Percentiles rank a stretch among this genome's conserved stretches.
Evolutionary conservation across 2,797 vertebrate species (phyloP).

Genomic region (Staurois parvus): DNA sequence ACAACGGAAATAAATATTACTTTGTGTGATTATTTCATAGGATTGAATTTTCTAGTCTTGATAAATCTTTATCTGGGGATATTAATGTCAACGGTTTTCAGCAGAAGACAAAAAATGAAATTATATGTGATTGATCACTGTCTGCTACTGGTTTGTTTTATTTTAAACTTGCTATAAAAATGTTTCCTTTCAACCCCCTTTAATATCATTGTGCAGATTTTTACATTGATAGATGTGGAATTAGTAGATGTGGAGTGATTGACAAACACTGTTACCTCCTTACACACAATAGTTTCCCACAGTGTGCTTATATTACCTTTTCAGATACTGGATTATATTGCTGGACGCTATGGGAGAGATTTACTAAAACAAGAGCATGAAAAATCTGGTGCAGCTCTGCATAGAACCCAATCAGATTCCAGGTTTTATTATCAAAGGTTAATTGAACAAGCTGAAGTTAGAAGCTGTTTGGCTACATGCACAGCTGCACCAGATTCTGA

Average conservation of each 20-base stretch:
- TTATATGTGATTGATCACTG: constrained; percentile 12
- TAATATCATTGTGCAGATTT: constrained; percentile 1
- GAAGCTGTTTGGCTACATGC: too few species aligned
- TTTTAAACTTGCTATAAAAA: not conserved
- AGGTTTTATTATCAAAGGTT: too few species aligned
- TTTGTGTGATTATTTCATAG: constrained; percentile 14
- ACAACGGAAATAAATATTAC: not conserved
- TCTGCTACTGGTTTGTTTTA: not conserved
- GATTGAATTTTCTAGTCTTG: constrained; percentile 4
- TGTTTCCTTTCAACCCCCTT: not conserved
- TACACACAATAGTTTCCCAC: constrained; percentile 10
- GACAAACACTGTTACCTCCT: constrained; percentile 15
- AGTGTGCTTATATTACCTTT: constrained; percentile 4
- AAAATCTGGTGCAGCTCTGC: too few species aligned
- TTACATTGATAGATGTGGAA: constrained; percentile 15
- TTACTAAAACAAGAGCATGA: too few species aligned
- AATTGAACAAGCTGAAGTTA: too few species aligned
- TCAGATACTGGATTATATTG: not conserved
- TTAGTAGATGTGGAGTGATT: not conserved
- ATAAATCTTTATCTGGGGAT: constrained; percentile 21
- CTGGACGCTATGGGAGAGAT: too few species aligned
- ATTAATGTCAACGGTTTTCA: constrained; percentile 24
- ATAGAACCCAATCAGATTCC: too few species aligned
- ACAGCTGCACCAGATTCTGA: too few species aligned
- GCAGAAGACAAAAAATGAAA: constrained; percentile 16